These are phyloP conservation scores for Patagioenas fasciata DNA, from an alignment of 2,113 vertebrate genomes.

Conservation along the genomic window DNA sequence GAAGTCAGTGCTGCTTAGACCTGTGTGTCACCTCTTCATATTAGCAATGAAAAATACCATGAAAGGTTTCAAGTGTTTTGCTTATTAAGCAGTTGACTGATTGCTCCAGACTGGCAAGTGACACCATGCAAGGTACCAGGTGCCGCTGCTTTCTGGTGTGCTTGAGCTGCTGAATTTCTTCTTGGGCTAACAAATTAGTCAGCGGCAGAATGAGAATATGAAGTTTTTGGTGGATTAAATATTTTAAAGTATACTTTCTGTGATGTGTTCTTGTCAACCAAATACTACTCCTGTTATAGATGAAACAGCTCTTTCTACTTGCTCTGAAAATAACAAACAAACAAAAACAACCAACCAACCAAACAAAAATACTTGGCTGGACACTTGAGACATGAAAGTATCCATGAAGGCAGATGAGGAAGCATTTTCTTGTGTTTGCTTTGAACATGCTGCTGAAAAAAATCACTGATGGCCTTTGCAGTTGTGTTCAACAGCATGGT, in stretches of 20 bases:
- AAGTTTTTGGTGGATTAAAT: background rate
- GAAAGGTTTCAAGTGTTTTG: slow-evolving; percentile 58
- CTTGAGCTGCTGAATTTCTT: background rate
- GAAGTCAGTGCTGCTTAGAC: slow-evolving; percentile 1
- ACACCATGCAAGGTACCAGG: slow-evolving; percentile 13
- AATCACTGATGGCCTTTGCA: background rate
- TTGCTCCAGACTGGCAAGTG: slow-evolving; percentile 66
- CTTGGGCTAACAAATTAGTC: background rate
- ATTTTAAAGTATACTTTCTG: background rate
- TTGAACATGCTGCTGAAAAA: background rate
- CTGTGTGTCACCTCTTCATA: slow-evolving; percentile 21
- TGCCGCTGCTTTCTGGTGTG: background rate
- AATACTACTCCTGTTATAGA: background rate
- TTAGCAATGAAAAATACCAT: slow-evolving; percentile 71
- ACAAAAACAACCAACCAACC: too few species aligned
- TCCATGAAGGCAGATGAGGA: background rate
- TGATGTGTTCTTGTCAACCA: background rate
- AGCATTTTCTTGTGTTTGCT: background rate
- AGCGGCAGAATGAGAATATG: background rate
- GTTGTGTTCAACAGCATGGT: background rate
- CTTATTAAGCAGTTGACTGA: slow-evolving; percentile 71
- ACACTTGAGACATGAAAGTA: background rate
- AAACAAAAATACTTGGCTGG: background rate
- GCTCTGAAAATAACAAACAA: background rate
- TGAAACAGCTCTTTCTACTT: background rate